phyloP scores from a whole-genome alignment of 2,113 vertebrate genomes.

The Aegotheles bennettii region DNA sequence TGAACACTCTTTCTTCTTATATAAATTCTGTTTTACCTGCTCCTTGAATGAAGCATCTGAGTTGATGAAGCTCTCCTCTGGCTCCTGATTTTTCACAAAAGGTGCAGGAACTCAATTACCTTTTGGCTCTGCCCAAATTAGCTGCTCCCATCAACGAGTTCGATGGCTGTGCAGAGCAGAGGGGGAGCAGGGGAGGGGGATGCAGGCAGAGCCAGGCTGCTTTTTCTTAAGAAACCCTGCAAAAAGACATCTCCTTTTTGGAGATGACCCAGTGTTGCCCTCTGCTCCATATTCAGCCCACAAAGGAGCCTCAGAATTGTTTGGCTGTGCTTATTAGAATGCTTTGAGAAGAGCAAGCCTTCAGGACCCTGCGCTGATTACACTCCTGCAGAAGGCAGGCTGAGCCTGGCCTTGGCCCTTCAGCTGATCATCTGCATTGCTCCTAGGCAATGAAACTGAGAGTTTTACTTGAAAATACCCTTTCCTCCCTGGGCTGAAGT shows the following conservation, averaged over 20 bases:
- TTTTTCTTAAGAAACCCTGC: not conserved
- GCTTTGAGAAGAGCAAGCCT: not conserved
- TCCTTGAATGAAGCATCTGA: not conserved
- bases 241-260: not conserved
- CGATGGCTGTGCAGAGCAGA: accelerated
- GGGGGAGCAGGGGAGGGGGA: not conserved
- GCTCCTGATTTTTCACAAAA: not conserved
- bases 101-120: not conserved
- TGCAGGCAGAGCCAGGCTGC: not conserved
- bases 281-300: not conserved
- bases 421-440: not conserved
- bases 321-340: not conserved
- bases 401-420: not conserved
- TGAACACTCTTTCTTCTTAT: not conserved
- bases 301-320: not conserved
- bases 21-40: not conserved
- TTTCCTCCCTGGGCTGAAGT: not conserved
- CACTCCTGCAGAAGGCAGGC: not conserved
- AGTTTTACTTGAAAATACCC: not conserved
- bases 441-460: not conserved
- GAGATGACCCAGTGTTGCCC: not conserved
- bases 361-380: not conserved
- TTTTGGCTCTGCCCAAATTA: not conserved
- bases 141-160: not conserved
- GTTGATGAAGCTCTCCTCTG: not conserved